Evolutionary conservation across 2,113 vertebrate species (phyloP).

Genomic region (Aegithalos caudatus): DNA sequence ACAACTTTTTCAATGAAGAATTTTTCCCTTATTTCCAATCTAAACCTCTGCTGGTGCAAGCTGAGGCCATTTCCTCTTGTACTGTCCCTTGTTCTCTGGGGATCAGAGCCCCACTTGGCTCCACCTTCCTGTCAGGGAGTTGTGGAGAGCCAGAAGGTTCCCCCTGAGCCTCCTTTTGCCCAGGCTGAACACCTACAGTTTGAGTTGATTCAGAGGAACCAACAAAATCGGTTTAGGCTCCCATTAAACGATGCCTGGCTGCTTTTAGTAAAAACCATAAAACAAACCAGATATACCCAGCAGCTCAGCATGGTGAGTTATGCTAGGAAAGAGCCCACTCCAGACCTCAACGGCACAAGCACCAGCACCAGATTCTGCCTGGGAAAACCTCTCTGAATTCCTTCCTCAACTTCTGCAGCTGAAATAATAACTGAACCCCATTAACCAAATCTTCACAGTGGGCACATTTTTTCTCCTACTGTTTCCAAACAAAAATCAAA

Average conservation of each 20-base stretch:
- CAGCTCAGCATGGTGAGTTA: accelerated
- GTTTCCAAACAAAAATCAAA: slow-evolving; percentile 39
- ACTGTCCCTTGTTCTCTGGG: background rate
- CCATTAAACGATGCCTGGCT: background rate
- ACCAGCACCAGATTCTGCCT: background rate
- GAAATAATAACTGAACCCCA: background rate
- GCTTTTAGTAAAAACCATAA: background rate
- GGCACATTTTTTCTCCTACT: background rate
- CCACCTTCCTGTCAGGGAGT: background rate
- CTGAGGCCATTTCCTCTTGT: background rate
- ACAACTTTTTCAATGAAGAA: background rate
- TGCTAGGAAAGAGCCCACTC: background rate
- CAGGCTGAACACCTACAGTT: background rate
- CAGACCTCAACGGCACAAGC: background rate
- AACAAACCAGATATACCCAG: background rate
- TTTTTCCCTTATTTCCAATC: background rate
- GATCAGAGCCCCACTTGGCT: background rate
- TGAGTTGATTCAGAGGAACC: background rate
- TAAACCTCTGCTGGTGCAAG: background rate
- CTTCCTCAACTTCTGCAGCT: background rate
- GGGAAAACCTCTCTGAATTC: background rate
- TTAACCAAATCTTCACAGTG: background rate
- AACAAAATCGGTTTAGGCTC: background rate
- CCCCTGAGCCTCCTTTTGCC: background rate
- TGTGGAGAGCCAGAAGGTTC: background rate